Evolutionary conservation across 2,113 vertebrate species (phyloP).

Genomic region (Poeciliopsis prolifica): DNA sequence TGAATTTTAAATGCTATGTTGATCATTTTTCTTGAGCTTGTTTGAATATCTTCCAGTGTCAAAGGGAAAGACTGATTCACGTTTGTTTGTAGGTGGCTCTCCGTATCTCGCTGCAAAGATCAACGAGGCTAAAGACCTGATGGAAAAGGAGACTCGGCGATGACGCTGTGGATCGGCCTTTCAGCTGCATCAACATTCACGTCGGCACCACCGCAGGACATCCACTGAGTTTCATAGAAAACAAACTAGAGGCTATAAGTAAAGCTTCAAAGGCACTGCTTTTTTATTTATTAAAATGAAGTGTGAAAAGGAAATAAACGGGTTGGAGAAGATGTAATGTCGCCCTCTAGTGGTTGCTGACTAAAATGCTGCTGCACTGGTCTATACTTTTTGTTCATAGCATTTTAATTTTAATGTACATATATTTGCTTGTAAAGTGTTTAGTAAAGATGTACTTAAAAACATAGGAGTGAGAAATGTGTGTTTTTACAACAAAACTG

Average conservation of each 20-base stretch:
- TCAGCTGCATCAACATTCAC: slow-evolving; percentile 2
- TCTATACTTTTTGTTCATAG: background rate
- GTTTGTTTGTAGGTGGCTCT: slow-evolving; percentile 58
- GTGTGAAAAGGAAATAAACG: background rate
- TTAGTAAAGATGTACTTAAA: background rate
- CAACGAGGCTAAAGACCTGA: slow-evolving; percentile 73
- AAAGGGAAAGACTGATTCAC: background rate
- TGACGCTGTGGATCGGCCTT: slow-evolving; percentile 31
- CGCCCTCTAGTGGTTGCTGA: background rate
- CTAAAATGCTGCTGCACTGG: background rate
- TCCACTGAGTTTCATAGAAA: background rate
- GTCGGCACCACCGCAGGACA: background rate
- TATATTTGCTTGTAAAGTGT: background rate
- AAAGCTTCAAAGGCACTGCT: background rate
- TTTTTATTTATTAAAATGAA: background rate
- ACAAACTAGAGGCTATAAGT: background rate
- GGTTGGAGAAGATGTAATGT: background rate
- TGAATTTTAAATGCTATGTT: background rate
- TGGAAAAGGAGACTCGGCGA: slow-evolving; percentile 65
- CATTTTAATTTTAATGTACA: background rate
- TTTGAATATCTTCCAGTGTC: background rate
- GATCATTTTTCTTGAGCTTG: background rate
- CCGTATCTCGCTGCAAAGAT: slow-evolving; percentile 70
- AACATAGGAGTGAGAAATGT: background rate
- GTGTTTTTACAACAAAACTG: no score